These are phyloP conservation scores for Trachelus tabidus DNA, from an alignment of 2,888 invertebrate species.

Conservation along the genomic window DNA sequence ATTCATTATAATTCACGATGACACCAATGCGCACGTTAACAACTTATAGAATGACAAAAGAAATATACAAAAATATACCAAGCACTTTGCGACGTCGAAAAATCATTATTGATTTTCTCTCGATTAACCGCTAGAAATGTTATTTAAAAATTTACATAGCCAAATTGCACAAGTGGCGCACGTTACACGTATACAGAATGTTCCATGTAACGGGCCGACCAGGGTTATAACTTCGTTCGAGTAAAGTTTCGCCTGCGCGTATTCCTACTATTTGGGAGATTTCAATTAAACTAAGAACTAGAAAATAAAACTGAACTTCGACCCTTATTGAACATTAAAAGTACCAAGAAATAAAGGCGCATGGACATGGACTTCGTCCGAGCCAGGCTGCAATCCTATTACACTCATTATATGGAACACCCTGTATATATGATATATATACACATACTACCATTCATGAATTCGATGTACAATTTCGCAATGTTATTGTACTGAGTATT, in stretches of 20 bases:
- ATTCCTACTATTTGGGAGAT: too few relatives aligned
- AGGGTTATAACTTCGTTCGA: not conserved
- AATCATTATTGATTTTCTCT: too few relatives aligned
- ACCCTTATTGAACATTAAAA: not conserved
- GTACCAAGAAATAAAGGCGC: not conserved
- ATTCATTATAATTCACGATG: not conserved
- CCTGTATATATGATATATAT: not conserved
- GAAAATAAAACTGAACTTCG: too few relatives aligned
- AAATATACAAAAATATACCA: not conserved
- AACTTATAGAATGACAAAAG: not conserved
- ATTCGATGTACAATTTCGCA: not conserved
- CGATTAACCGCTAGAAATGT: not conserved
- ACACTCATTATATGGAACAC: not conserved
- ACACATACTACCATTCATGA: not conserved
- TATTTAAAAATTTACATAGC: not conserved
- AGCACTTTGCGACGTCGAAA: too few relatives aligned
- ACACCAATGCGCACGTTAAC: not conserved
- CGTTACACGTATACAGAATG: not conserved
- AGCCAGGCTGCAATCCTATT: not conserved
- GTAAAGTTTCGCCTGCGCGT: not conserved
- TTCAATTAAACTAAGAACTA: too few relatives aligned
- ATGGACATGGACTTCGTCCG: not conserved
- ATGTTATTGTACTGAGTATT: constrained; percentile 15
- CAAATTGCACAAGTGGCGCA: not conserved
- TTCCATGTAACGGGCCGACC: not conserved